Conservation (phyloP, 2,888 invertebrate species). For the Caenorhabditis doughertyi region DNA sequence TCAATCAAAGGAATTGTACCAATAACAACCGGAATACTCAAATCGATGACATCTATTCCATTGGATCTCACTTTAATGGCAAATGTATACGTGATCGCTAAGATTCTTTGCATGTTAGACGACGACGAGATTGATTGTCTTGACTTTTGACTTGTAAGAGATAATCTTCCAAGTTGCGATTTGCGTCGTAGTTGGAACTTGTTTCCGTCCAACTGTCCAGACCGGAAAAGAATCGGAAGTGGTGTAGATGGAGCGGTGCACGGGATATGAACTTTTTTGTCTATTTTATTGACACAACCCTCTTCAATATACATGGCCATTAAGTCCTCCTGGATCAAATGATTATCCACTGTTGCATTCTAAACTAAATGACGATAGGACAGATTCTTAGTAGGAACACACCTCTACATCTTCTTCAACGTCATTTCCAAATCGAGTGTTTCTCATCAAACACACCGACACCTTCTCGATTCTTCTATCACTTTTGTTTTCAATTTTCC, state of each 20-base stretch:
- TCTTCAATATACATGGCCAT: constrained; percentile 79
- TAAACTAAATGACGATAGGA: constrained; percentile 24
- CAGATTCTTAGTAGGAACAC: not conserved
- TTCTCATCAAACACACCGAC: constrained; percentile 69
- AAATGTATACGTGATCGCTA: constrained; percentile 62
- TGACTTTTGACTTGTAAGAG: constrained; percentile 60
- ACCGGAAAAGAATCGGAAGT: constrained; percentile 36
- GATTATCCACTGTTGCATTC: constrained; percentile 63
- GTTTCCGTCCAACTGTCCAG: constrained; percentile 52
- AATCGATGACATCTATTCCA: constrained; percentile 76
- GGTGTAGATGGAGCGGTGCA: constrained; percentile 62
- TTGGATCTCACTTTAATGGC: constrained; percentile 61
- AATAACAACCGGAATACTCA: constrained; percentile 76
- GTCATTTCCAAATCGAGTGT: constrained; percentile 65
- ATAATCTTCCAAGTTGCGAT: constrained; percentile 63
- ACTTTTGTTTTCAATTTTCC: constrained; percentile 77
- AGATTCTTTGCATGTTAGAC: constrained; percentile 59
- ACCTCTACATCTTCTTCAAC: constrained; percentile 59
- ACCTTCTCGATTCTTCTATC: constrained; percentile 77
- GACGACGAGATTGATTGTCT: constrained; percentile 57
- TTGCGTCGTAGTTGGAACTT: constrained; percentile 63
- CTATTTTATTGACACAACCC: constrained; percentile 74
- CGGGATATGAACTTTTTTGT: constrained; percentile 77
- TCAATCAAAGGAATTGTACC: constrained; percentile 71
- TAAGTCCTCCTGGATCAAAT: constrained; percentile 76